Evolutionary conservation across 92 coral and sea anemone species (phyloP), one percentile per base, ranked within the genome.

Genomic region (Heteractis magnifica): DNA sequence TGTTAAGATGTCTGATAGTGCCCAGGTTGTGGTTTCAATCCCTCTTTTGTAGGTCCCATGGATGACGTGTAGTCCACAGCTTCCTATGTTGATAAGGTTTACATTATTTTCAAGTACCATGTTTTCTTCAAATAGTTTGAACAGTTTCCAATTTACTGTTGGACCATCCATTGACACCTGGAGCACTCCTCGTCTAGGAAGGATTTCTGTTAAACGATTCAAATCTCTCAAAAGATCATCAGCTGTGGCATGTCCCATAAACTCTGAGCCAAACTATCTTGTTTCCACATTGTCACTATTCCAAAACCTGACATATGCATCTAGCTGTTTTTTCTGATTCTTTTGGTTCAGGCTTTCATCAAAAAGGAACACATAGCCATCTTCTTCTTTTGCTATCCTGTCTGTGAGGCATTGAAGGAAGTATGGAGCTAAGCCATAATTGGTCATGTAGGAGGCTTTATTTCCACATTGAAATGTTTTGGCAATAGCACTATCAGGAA

Each of bases 401-500:
- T 26, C 26, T 26, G 26, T 78, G 68, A 78, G 34, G 73, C 56
- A 78, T 50, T 78, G 82, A 41, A 50, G 82, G 70, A 58, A 58
- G 18, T 58, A 58, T 58, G 65, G 65, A 58, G 80, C 80, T 52
- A 85, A 55, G 62, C 88, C 85, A 85, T 52, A 85, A 78, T 58
- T 70, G 78, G 81, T 70, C 34, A 79, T 34, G 81, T 79, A 85
- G 65, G 82, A 75, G 77, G 77, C 82, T 80, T 79, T 79, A 9
- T 50, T 85, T 85, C 76, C 81, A 71, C 82, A 77, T 34, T 85
- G 77, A 85, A 65, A 85, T 62, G 72, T 71, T 79, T 85, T 85
- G 72, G 88, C 88, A 53, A 85, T 74, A 65, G 72, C 65, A 79
- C 84, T 79, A 75, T 85, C 88, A 64, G 88, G 84, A 21, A 85